Evolutionary conservation across 2,113 vertebrate species (phyloP), one percentile per base, ranked within the genome.

Genomic region (Periophthalmus modestus): DNA sequence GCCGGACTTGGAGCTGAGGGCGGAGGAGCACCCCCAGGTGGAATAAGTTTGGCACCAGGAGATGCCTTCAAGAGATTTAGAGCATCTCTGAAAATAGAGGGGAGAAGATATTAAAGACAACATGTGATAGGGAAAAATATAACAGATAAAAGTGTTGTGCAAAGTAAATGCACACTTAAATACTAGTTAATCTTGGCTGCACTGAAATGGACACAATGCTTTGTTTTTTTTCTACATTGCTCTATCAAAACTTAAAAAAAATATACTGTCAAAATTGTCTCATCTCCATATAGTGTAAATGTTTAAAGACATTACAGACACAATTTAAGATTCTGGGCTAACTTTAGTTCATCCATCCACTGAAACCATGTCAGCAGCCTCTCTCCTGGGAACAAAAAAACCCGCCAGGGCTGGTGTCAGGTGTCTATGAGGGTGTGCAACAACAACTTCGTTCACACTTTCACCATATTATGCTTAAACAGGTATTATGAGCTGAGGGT

Each of bases 1-100:
- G 57, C 57, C 7, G 84, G 70, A 6, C 80, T 2, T 7, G 90
- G 77, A 62, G 77, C 48, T 68, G 46, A 19, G 4, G 18, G 34
- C 10, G 34, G 77, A 0, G 88, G 62, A 19, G 80, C 55, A 0
- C 84, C 6, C 14, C 75, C 24, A 66, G 50, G 78, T 0, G 83
- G 66, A 7, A 82, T 12, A 1, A 87, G 57, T 89, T 81, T 85
- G 66, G 88, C 36, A n/a, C 63, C 46, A 47, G 88, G 82, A 48
- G 83, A 92, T 62, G 87, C 85, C 77, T 95, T 94, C 77, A 98
- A 83, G 84, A 98, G 94, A 72, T 92, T 96, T 72, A 98, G 90
- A 39, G 93, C 97, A 92, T 99, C 98, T 89, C 97, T 99, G 87
- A 62, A 58, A 46, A 18, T 43, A 16, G 11, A 58, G 50, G 68